Conservation (phyloP, 1,140 invertebrate genomes). For the Aculops lycopersici region DNA sequence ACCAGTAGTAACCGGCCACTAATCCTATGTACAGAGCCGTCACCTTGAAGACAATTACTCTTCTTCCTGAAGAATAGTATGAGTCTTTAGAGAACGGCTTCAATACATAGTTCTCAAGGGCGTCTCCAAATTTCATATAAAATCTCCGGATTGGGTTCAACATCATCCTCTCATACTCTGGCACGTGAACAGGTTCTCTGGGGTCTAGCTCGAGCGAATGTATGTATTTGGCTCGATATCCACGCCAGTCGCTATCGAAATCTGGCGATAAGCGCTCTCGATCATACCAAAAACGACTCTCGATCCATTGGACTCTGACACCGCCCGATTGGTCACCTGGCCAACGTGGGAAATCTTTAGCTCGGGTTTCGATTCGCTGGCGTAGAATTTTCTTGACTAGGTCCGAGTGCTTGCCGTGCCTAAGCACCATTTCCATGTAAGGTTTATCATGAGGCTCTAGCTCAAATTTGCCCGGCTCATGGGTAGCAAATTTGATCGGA, state of each 20-base stretch:
- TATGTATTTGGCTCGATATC: conserved; percentile 43
- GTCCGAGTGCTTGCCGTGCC: no score
- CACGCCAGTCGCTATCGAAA: conserved; percentile 46
- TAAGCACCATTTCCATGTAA: no score
- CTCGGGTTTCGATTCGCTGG: neutral
- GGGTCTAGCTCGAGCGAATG: conserved; percentile 39
- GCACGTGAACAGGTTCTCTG: conserved; percentile 31
- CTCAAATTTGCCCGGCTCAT: no score
- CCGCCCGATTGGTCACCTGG: conserved; percentile 7
- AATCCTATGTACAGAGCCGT: conserved; percentile 18
- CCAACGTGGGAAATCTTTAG: neutral
- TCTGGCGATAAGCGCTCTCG: conserved; percentile 34
- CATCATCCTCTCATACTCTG: conserved; percentile 28
- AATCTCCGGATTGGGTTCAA: conserved; percentile 40
- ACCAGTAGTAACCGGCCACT: conserved; percentile 28
- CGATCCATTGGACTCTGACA: conserved; percentile 30
- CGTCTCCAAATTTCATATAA: conserved; percentile 33
- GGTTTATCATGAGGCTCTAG: no score
- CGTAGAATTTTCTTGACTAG: neutral
- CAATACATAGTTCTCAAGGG: conserved; percentile 19
- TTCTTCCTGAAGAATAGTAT: conserved; percentile 19
- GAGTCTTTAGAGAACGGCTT: conserved; percentile 24
- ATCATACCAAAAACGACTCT: conserved; percentile 32
- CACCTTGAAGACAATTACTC: conserved; percentile 29
- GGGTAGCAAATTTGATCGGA: no score